These are phyloP conservation scores for Podarcis raffonei DNA, from an alignment of 2,113 vertebrate genomes.

Conservation along the genomic window DNA sequence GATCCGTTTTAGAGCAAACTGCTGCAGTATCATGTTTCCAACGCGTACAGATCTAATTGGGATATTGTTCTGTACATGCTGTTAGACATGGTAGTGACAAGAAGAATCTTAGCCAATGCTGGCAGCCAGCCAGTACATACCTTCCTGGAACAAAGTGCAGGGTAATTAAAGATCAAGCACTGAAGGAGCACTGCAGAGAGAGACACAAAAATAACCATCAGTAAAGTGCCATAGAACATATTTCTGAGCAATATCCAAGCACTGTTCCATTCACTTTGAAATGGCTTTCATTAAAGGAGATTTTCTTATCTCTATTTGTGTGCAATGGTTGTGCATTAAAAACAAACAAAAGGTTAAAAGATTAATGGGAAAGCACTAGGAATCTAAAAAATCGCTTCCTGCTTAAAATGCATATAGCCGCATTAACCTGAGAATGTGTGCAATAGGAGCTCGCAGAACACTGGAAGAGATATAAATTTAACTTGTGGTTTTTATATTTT, in stretches of 20 bases:
- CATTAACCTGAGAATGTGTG: not conserved
- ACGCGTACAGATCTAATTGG: constrained; percentile 77
- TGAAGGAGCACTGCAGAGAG: constrained; percentile 28
- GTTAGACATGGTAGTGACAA: constrained; percentile 77
- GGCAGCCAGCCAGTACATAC: constrained; percentile 73
- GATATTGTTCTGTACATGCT: constrained; percentile 77
- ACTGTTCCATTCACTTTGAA: constrained; percentile 40
- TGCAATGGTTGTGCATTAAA: constrained; percentile 25
- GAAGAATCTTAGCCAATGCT: constrained; percentile 68
- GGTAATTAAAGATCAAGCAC: constrained; percentile 73
- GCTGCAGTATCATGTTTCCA: constrained; percentile 63
- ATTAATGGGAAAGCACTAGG: constrained; percentile 1
- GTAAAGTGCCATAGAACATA: constrained; percentile 50
- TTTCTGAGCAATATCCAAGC: constrained; percentile 44
- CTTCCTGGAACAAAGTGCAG: constrained; percentile 75
- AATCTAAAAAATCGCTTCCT: constrained; percentile 6
- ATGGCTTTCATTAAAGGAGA: constrained; percentile 39
- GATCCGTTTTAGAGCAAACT: constrained; percentile 41
- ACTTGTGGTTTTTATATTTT: not conserved
- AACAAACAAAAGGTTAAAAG: constrained; percentile 30
- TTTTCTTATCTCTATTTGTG: constrained; percentile 30
- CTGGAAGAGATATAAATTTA: constrained; percentile 4
- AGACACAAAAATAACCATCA: constrained; percentile 67
- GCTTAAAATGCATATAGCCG: constrained; percentile 5
- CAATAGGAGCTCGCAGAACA: not conserved